Evolutionary conservation across 2,113 vertebrate genomes (phyloP).

Genomic region (Chascanopsetta lugubris): DNA sequence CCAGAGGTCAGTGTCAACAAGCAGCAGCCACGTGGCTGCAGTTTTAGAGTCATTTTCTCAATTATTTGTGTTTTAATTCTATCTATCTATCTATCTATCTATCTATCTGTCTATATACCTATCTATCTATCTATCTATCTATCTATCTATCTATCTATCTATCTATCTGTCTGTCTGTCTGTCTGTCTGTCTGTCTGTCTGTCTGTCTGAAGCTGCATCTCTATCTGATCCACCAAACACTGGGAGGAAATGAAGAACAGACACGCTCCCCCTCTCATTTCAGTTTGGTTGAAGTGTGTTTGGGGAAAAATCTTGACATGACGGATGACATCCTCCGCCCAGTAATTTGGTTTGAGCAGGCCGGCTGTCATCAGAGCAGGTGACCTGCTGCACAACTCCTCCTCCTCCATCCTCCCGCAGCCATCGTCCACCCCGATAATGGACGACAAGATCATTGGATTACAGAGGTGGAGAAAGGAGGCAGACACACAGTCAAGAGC

Average conservation of each 20-base stretch:
- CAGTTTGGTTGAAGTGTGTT: constrained; percentile 16
- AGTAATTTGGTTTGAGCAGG: constrained; percentile 57
- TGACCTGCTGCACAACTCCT: constrained; percentile 31
- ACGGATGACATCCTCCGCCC: constrained; percentile 45
- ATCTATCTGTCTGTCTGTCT: too few species aligned
- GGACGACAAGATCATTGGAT: constrained; percentile 50
- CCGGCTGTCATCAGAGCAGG: constrained; percentile 51
- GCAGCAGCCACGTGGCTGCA: constrained; percentile 5
- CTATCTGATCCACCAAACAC: not conserved
- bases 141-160: too few species aligned
- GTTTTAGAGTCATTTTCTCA: too few species aligned
- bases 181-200: too few species aligned
- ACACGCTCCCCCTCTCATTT: not conserved
- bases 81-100: too few species aligned
- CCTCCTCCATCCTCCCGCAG: constrained; percentile 19
- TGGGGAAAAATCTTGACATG: constrained; percentile 25
- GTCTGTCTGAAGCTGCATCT: not conserved
- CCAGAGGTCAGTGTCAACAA: constrained; percentile 59
- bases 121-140: too few species aligned
- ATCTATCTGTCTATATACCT: too few species aligned
- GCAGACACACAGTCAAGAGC: constrained; percentile 6
- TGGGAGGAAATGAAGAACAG: not conserved
- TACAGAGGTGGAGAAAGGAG: constrained; percentile 46
- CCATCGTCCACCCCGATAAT: constrained; percentile 38
- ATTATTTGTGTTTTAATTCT: too few species aligned